Base-by-base conservation (phyloP, 2,888 invertebrate species). In the Drosophila fungiperda region DNA sequence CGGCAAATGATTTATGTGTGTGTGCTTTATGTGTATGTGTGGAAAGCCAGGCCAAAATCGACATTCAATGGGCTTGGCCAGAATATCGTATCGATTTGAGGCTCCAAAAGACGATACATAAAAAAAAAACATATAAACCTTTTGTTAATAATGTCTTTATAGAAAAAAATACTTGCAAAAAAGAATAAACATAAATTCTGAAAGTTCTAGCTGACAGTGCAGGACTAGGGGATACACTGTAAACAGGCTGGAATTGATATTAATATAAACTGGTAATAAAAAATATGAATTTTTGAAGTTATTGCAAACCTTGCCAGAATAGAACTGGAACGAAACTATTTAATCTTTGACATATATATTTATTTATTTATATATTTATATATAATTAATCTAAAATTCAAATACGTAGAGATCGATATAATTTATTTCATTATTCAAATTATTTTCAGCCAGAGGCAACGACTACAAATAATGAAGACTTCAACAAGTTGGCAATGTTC, bases 141-240 rank as follows among this genome's bases (percentile, higher is more conserved):
- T 76, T 76, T 77, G 73, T 76, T 79, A 78, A 90, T 87, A 87
- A 87, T 78, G 89, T 87, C 89, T 90, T 84, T 82, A 87, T 87
- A 86, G 73, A 68, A 75, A 76, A 85, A 72, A 68, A 77, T 69
- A 54, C 71, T 66, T 62, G 71, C 76, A 55, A 68, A 78, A 79
- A 64, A 58, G 33, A 55, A 59, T 20, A n/a, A 64, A 59, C 50
- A 66, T 59, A 38, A 65, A 32, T 40, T 20, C 17, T 11, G 17
- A 62, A 26, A 48, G 15, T n/a, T n/a, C 9, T n/a, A 2, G 9
- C 20, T 20, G 15, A 23, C 4, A 45, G 2, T n/a, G n/a, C n/a
- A 9, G n/a, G 40, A 15, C 45, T 7, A 32, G 9, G 1, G 9
- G n/a, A 23, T 65, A n/a, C 53, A 32, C 45, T 66, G 20, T 12